Conservation (phyloP, 2,888 invertebrate genomes). For the Himalopsyche japonica region DNA sequence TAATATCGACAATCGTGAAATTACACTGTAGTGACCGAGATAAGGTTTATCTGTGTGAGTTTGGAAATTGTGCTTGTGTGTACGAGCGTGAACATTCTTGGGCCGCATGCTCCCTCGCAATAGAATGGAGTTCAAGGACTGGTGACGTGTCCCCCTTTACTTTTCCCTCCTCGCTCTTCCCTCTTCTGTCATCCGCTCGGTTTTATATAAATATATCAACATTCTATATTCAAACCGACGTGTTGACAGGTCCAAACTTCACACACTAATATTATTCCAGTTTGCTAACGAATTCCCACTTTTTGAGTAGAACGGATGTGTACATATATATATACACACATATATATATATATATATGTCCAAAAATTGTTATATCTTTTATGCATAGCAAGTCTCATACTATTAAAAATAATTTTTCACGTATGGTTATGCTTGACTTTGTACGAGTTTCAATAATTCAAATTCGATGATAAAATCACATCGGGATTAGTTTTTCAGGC, state of each 20-base stretch:
- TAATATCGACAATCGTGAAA: not conserved
- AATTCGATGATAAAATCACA: no score
- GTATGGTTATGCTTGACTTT: no score
- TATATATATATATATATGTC: no score
- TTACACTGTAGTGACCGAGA: not conserved
- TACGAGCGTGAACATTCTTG: not conserved
- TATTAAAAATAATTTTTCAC: no score
- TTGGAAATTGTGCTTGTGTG: not conserved
- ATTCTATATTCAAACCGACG: not conserved
- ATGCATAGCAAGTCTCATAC: no score
- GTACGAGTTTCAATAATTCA: no score
- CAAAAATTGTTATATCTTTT: no score
- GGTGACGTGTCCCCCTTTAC: slow-evolving; percentile 45
- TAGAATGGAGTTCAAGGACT: slow-evolving; percentile 48
- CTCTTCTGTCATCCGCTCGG: not conserved
- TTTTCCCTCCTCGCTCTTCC: slow-evolving; percentile 37
- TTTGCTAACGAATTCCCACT: no score
- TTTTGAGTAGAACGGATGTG: no score
- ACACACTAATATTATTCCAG: no score
- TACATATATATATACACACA: no score
- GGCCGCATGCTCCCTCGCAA: slow-evolving; percentile 12
- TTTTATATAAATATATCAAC: not conserved
- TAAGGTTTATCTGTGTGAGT: not conserved
- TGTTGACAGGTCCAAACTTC: not conserved
- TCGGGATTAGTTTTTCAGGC: no score